A percentile compares a stretch with the other conserved stretches of the same genome.
Evolutionary conservation across 2,888 invertebrate species (phyloP).

Genomic region (Eupithecia subfuscata): DNA sequence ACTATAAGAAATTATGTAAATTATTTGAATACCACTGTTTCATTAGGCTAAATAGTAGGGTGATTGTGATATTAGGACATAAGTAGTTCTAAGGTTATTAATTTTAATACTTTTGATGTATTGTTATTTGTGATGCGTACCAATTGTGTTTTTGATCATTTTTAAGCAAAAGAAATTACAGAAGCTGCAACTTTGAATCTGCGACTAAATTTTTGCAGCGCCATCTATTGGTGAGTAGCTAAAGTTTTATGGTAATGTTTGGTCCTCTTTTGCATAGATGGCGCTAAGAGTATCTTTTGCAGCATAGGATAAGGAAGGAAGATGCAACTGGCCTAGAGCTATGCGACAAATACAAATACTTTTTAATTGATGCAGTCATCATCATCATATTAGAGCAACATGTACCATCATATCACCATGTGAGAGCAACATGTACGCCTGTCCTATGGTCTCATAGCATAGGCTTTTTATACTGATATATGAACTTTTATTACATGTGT

Average conservation of each 20-base stretch:
- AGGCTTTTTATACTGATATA: no score
- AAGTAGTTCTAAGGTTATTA: neutral
- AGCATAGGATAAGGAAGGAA: neutral
- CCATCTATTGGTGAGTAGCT: conserved; percentile 63
- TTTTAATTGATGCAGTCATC: no score
- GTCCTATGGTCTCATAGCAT: conserved; percentile 13
- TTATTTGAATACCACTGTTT: conserved; percentile 42
- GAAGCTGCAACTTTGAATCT: neutral
- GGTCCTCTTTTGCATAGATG: conserved; percentile 17
- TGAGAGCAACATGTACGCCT: no score
- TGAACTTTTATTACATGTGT: no score
- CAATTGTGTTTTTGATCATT: neutral
- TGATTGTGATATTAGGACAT: neutral
- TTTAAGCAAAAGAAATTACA: neutral
- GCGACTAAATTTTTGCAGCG: conserved; percentile 49
- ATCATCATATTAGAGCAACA: no score
- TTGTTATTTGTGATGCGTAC: neutral
- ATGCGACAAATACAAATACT: no score
- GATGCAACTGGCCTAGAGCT: no score
- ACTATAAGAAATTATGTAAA: neutral
- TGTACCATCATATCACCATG: neutral
- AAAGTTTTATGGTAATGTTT: conserved; percentile 22
- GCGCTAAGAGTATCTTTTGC: conserved; percentile 3
- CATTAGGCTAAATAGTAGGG: neutral
- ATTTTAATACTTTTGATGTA: neutral